Base-by-base conservation (phyloP, 2,888 invertebrate genomes). In the Steinernema hermaphroditum region DNA sequence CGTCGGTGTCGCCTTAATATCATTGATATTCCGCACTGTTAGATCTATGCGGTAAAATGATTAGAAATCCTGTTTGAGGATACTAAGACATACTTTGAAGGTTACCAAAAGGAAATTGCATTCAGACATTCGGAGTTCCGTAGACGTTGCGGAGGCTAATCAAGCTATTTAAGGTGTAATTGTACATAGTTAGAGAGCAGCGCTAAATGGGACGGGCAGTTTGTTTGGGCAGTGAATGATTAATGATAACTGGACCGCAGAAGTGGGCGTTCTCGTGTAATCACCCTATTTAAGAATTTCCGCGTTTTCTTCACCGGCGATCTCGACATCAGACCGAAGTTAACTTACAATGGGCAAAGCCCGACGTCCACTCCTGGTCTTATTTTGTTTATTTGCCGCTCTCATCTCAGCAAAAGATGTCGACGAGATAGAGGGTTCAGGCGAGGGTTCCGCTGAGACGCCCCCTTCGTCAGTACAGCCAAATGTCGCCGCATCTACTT, bases 241-340 rank as follows among this genome's bases (percentile, higher is more conserved):
- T 62, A 62, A 62, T 62, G 62, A 62, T 62, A 62, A 62, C 62
- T 62, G 62, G 62, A 62, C 62, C 62, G 62, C 32, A 34, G 62
- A 32, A 62, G 62, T 62, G 62, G 62, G 62, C 62, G 62, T 62
- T 62, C 62, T 62, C 34, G 24, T 62, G 62, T 62, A 62, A 62
- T 62, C 62, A 62, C 62, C 62, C 62, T 62, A 62, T 62, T 62
- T 62, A 62, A 62, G 62, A 62, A 62, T 32, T 62, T 62, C 62
- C 62, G 62, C 62, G 62, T 29, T 62, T 62, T 29, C 32, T 29
- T 27, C 27, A 32, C 62, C 62, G 62, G 62, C 62, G 62, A 62
- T 62, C 62, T 62, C 29, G 34, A 62, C 62, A 62, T 29, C 62
- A 32, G 29, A 62, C 29, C 16, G 32, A 62, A 62, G 62, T 27